Evolutionary conservation across 1,140 invertebrate genomes (phyloP).

Genomic region (Pseudomyrmex gracilis): DNA sequence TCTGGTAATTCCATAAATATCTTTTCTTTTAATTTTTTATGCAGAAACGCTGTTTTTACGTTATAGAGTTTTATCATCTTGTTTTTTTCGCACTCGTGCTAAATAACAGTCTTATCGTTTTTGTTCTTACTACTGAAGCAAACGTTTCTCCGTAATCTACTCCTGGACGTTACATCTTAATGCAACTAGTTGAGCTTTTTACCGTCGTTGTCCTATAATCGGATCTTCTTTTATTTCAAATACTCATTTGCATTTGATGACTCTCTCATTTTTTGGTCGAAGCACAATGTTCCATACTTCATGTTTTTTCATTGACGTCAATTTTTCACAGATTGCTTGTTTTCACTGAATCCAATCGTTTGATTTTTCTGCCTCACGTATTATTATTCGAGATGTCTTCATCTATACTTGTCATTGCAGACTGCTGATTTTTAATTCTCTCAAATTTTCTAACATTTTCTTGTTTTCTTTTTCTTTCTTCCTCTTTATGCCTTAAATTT

Average conservation of each 20-base stretch:
- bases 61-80: conserved; percentile 11
- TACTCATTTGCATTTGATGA: conserved; percentile 35
- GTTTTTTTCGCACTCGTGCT: not conserved
- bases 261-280: not conserved
- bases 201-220: not conserved
- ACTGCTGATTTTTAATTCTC: not conserved
- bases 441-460: conserved; percentile 7
- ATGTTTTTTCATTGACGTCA: conserved; percentile 32
- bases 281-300: not conserved
- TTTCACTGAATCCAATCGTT: not conserved
- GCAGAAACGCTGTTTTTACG: conserved; percentile 35
- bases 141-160: conserved; percentile 48
- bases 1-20: conserved; percentile 48
- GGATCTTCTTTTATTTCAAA: conserved; percentile 33
- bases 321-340: conserved; percentile 28
- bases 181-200: conserved; percentile 31
- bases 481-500: not conserved
- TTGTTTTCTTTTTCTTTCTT: not conserved
- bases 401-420: not conserved
- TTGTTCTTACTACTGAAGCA: not conserved
- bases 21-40: conserved; percentile 21
- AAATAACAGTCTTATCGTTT: conserved; percentile 21
- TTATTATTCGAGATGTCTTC: conserved; percentile 4
- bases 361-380: not conserved
- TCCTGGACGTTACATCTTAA: conserved; percentile 14